Evolutionary conservation across 1,140 invertebrate genomes (phyloP).

Genomic region (Pogonomyrmex californicus): DNA sequence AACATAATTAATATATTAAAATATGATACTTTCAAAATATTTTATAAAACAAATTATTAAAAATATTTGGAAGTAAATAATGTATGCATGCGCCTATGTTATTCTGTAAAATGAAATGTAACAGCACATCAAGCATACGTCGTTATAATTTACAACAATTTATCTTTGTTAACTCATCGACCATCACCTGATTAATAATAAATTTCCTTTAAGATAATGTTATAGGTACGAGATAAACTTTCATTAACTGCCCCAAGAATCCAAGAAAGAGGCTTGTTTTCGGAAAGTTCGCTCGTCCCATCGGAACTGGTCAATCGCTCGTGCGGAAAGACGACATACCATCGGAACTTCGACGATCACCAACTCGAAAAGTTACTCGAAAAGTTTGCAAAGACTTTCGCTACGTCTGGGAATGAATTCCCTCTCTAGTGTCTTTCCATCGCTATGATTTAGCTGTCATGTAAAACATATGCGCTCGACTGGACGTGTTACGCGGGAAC

Average conservation of each 20-base stretch:
- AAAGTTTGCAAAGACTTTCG: conserved; percentile 50
- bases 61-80: neutral
- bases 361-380: conserved; percentile 16
- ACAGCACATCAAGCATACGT: neutral
- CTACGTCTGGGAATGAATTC: conserved; percentile 7
- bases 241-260: neutral
- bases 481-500: conserved; percentile 25
- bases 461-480: conserved; percentile 37
- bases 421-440: neutral
- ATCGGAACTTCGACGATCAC: conserved; percentile 39
- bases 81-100: too few relatives aligned
- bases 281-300: neutral
- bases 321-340: conserved; percentile 46
- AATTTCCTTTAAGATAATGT: neutral
- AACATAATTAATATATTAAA: neutral
- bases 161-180: neutral
- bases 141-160: conserved; percentile 55
- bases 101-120: neutral
- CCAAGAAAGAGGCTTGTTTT: neutral
- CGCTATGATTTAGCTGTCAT: conserved; percentile 48
- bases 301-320: neutral
- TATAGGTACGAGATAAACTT: neutral
- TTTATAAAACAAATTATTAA: neutral
- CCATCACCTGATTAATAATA: too few relatives aligned
- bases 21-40: neutral